Conservation (phyloP, 2,888 invertebrate species). For the Pterostichus niger region DNA sequence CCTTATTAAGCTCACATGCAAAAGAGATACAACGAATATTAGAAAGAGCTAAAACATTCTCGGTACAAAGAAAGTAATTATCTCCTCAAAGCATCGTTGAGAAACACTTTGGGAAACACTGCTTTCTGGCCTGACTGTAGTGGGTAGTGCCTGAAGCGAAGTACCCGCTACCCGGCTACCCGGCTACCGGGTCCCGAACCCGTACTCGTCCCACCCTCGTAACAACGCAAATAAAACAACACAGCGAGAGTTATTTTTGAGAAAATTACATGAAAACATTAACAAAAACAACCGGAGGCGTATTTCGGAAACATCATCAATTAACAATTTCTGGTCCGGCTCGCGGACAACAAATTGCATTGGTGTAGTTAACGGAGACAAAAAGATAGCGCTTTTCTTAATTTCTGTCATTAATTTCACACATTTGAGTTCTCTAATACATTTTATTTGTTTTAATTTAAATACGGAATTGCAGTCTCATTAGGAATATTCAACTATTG, state of each 20-base stretch:
- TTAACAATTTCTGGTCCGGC: constrained; percentile 26
- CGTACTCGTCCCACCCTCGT: constrained; percentile 7
- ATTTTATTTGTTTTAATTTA: too few relatives aligned
- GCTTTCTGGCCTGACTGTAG: background rate
- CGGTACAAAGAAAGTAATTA: too few relatives aligned
- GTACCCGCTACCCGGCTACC: background rate
- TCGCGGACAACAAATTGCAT: background rate
- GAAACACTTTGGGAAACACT: too few relatives aligned
- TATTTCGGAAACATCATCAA: constrained; percentile 35
- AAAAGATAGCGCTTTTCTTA: constrained; percentile 2
- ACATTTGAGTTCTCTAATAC: background rate
- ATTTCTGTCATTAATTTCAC: background rate
- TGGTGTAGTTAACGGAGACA: background rate
- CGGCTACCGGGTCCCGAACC: constrained; percentile 1
- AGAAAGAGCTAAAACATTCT: too few relatives aligned
- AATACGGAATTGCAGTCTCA: too few relatives aligned
- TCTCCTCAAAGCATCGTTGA: too few relatives aligned
- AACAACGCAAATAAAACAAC: constrained; percentile 50
- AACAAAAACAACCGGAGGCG: constrained; percentile 55
- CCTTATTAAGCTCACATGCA: too few relatives aligned
- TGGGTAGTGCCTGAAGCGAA: background rate
- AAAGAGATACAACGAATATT: too few relatives aligned
- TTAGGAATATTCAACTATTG: too few relatives aligned
- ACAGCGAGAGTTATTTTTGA: constrained; percentile 53
- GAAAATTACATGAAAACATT: constrained; percentile 63